Evolutionary conservation across 2,888 invertebrate genomes (phyloP), one percentile per base, ranked within the genome.

Genomic region (Drosophila pegasa): DNA sequence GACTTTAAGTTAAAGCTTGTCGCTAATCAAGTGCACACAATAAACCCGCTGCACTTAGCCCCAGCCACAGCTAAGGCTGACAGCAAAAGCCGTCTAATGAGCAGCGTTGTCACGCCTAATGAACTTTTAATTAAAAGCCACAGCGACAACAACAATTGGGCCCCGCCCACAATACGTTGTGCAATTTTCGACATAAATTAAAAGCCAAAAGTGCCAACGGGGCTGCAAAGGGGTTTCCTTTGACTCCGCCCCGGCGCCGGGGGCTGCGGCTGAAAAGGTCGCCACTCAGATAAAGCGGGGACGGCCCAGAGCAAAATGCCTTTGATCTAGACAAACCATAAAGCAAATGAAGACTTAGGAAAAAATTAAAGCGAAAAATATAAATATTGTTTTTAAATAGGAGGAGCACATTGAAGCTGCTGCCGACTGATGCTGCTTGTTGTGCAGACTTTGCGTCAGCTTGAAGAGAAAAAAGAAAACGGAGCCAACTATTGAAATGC

Each of bases 91-190:
- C 55, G 54, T 56, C 76, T 83, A 85, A 85, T 83, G 85, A 87
- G 72, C 79, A 66, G 63, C 65, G 72, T 71, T 80, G 78, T 80
- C 78, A 79, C 71, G 88, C 79, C 77, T 86, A 86, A 85, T 85
- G 87, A 88, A 88, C 87, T 83, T 88, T 88, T 85, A 88, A 83
- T 88, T 85, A 86, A 79, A 81, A 77, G 87, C 65, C 64, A 73
- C 50, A 77, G 64, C 67, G 72, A 63, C 69, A 78, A 79, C 58
- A 67, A 31, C 43, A 65, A 54, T 65, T 55, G 29, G 31, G 14
- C 8, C 43, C 50, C 66, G 57, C 57, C 63, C 59, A 66, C 79
- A 85, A 78, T 78, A 78, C 68, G 75, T 79, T 79, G 40, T 84
- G 77, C 68, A 69, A 76, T 78, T 85, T 87, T 66, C 41, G 58